These are phyloP conservation scores for Desmodus rotundus DNA, from an alignment of 2,113 vertebrate genomes.

Conservation along the genomic window DNA sequence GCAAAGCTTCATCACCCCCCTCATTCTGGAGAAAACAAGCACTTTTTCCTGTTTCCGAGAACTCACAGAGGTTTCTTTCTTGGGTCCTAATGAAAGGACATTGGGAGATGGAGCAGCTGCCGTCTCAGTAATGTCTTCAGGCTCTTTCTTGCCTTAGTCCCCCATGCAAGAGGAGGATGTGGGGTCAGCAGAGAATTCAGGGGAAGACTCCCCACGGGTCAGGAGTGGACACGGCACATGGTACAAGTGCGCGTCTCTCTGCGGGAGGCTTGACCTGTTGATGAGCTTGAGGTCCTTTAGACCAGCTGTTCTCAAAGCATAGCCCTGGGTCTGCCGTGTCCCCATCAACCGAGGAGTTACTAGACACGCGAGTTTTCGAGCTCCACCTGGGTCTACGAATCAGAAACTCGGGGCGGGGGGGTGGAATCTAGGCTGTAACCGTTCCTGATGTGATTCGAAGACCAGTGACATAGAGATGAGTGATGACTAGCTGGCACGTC, in stretches of 20 bases:
- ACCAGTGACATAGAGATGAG: not conserved
- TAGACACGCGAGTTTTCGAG: not conserved
- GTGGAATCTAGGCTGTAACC: not conserved
- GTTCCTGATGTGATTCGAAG: not conserved
- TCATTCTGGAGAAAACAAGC: not conserved
- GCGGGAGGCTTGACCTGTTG: not conserved
- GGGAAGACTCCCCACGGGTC: not conserved
- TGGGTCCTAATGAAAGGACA: not conserved
- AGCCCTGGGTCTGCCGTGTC: not conserved
- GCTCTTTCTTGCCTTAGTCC: not conserved
- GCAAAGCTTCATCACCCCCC: not conserved
- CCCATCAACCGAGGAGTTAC: not conserved
- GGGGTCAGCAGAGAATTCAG: not conserved
- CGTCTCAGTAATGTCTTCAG: not conserved
- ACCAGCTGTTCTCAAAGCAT: not conserved
- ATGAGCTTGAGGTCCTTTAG: not conserved
- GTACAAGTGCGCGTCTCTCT: not conserved
- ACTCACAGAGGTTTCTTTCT: not conserved
- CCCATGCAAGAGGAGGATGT: not conserved
- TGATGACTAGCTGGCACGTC: not conserved
- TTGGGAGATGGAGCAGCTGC: not conserved
- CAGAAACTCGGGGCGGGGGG: not conserved
- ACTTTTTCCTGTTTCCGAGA: not conserved
- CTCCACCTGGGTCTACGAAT: not conserved
- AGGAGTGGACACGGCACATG: not conserved